These are phyloP conservation scores for Cheiracanthium punctorium DNA, from an alignment of 2,888 invertebrate species.

Conservation along the genomic window DNA sequence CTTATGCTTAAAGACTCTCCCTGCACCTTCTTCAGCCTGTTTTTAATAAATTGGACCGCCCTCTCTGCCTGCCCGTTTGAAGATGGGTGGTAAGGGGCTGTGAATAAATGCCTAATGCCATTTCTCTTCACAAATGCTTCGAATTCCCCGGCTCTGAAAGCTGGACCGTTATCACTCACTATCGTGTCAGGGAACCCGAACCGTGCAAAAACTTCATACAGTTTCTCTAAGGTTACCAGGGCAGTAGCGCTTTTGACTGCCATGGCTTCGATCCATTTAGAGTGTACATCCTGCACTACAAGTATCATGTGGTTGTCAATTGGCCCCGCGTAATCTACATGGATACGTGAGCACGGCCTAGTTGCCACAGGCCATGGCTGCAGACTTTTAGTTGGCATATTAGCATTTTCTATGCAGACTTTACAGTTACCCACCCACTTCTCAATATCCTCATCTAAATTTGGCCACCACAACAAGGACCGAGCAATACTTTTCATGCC, in stretches of 20 bases:
- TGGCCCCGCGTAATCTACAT: constrained; percentile 56
- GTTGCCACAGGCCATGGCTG: constrained; percentile 49
- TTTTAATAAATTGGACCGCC: not conserved
- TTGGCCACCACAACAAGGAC: constrained; percentile 73
- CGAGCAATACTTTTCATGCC: constrained; percentile 73
- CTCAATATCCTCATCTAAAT: constrained; percentile 71
- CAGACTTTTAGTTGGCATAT: constrained; percentile 72
- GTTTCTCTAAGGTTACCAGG: not conserved
- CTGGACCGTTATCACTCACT: not conserved
- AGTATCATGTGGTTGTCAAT: constrained; percentile 1
- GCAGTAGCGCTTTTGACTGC: not conserved
- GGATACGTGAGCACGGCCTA: constrained; percentile 56
- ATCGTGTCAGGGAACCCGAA: not conserved
- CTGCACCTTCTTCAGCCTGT: not conserved
- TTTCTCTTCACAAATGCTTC: not conserved
- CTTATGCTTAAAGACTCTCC: not conserved
- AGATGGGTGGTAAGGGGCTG: not conserved
- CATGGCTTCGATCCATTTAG: constrained; percentile 11
- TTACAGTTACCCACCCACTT: constrained; percentile 24
- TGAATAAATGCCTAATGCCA: not conserved
- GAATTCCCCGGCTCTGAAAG: not conserved
- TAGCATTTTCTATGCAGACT: constrained; percentile 7
- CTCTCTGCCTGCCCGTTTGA: not conserved
- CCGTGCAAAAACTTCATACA: not conserved
- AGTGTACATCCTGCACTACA: constrained; percentile 1